phyloP scores from a whole-genome alignment of 2,797 vertebrate species.

The Merluccius polli region DNA sequence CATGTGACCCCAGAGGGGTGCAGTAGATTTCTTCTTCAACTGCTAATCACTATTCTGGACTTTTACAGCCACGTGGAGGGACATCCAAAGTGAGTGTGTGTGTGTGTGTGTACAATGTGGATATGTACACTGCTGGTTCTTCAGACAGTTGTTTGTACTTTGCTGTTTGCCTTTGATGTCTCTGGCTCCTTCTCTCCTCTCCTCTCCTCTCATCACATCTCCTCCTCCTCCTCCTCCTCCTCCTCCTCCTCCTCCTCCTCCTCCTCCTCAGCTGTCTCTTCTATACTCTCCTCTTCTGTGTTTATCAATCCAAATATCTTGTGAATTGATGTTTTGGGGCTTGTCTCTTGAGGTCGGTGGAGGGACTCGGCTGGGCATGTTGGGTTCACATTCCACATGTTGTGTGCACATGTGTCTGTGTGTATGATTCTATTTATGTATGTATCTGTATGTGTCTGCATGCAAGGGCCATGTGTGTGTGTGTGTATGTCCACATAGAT shows the following conservation, averaged over 20 bases:
- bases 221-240: not conserved
- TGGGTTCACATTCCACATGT: too few species aligned
- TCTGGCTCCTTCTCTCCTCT: too few species aligned
- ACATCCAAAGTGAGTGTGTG: too few species aligned
- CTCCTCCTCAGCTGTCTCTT: not conserved
- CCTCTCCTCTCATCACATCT: too few species aligned
- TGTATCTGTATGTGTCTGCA: not conserved
- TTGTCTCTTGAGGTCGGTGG: not conserved
- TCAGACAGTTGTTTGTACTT: not conserved
- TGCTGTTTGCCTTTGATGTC: not conserved
- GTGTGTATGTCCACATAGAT: not conserved
- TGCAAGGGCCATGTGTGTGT: not conserved
- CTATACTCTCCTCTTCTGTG: not conserved
- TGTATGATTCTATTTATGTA: not conserved
- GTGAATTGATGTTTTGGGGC: not conserved
- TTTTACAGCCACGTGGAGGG: too few species aligned
- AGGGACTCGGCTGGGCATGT: not conserved
- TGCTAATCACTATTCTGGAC: too few species aligned
- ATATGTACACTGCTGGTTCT: not conserved
- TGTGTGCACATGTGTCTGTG: too few species aligned
- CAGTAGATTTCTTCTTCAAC: too few species aligned
- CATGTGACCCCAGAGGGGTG: too few species aligned
- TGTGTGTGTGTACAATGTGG: not conserved
- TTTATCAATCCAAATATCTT: not conserved
- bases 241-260: too few species aligned